Base-by-base conservation (phyloP, 2,797 vertebrate species). In the Danio aesculapii region DNA sequence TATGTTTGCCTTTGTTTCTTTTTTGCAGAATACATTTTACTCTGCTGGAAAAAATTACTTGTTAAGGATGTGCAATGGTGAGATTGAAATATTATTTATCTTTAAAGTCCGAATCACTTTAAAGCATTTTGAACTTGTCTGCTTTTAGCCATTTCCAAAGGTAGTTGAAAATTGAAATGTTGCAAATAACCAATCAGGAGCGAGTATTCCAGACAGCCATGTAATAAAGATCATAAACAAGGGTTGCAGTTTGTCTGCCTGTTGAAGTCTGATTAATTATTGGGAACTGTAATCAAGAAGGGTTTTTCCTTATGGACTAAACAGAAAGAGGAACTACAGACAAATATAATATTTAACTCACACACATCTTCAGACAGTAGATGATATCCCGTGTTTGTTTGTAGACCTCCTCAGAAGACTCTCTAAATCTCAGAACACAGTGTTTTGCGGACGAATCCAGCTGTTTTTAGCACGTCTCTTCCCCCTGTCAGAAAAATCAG, bases 51-150 rank as follows among this genome's bases (percentile, higher is more conserved):
- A 99, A 89, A 99, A 99, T 90, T 99, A 99, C 89, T 91, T 99
- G 89, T 91, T 99, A 63, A 95, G 98, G 88, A 99, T 99, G 98
- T 99, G 98, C 89, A 99, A 99, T 84, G 98, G 98, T 99, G 92
- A 95, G 95, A 57, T 43, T 9, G 6, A 21, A 49, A 14, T 52
- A 30, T 50, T 50, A 49, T 68, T 14, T 49, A 14, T 58, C 4
- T 19, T 5, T 19, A 30, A 1, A 30, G 30, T 30, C 30, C 3
- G 30, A 30, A 30, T 30, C 30, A 30, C 30, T 30, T 30, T 30
- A 30, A 30, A 30, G 3, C 30, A 30, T 30, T 30, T 30, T 30
- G 30, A 30, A 30, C 30, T 30, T 30, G 30, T 30, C 30, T 30
- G 30, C 30, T 30, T 30, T 30, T 30, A 3, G 30, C 30, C 30